Conservation (phyloP, 2,113 vertebrate species). For the Zosterops lateralis region DNA sequence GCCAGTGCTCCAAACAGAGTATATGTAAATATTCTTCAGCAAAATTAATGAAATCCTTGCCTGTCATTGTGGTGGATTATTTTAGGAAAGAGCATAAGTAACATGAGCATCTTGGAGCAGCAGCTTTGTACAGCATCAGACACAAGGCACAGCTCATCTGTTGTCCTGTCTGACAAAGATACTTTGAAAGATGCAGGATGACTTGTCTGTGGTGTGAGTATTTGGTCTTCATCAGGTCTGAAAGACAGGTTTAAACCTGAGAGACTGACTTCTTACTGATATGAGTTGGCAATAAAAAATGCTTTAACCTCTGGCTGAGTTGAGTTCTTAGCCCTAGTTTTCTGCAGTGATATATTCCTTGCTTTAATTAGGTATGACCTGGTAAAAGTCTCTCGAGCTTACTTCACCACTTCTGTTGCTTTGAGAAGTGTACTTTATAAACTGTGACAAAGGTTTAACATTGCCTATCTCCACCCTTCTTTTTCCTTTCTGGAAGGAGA, state of each 20-base stretch:
- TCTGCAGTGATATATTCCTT: not conserved
- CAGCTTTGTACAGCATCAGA: not conserved
- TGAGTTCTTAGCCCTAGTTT: not conserved
- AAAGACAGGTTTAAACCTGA: not conserved
- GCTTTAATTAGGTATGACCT: slow-evolving; percentile 16
- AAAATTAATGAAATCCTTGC: not conserved
- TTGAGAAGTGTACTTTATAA: not conserved
- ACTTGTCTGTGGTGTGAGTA: not conserved
- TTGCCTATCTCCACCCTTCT: not conserved
- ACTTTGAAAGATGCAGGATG: not conserved
- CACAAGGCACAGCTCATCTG: not conserved
- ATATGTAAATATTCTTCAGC: not conserved
- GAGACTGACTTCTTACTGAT: not conserved
- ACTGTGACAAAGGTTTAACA: not conserved
- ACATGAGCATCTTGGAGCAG: not conserved
- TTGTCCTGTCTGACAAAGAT: not conserved
- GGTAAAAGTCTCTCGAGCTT: not conserved
- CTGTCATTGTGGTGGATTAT: not conserved
- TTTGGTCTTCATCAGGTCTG: not conserved
- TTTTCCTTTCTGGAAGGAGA: not conserved
- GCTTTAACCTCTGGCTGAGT: not conserved
- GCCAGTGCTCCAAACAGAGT: not conserved
- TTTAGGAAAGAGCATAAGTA: not conserved
- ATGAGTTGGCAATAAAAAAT: not conserved
- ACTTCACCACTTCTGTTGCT: not conserved